phyloP scores from a whole-genome alignment of 2,797 vertebrate genomes.

The Tamandua tetradactyla region DNA sequence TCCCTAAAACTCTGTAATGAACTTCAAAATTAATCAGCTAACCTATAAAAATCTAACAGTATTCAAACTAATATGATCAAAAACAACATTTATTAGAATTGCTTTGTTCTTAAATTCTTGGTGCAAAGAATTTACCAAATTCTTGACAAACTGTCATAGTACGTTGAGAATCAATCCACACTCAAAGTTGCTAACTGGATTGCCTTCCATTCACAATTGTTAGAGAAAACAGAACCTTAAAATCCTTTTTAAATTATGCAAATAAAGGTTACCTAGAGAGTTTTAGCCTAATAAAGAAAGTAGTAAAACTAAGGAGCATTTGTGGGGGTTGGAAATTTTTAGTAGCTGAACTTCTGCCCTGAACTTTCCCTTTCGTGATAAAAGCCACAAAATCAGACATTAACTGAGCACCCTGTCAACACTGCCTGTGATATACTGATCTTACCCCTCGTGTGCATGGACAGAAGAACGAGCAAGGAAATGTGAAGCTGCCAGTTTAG shows the following conservation, averaged over 20 bases:
- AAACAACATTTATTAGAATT: slow-evolving; percentile 12
- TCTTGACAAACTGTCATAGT: background rate
- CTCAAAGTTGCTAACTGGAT: background rate
- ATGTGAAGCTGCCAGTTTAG: slow-evolving; percentile 74
- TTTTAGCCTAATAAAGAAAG: background rate
- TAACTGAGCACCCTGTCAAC: background rate
- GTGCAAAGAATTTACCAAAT: background rate
- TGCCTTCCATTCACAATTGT: background rate
- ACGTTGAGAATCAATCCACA: background rate
- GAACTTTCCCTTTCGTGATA: slow-evolving; percentile 35
- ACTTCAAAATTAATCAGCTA: slow-evolving; percentile 51
- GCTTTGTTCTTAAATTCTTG: background rate
- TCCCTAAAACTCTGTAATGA: background rate
- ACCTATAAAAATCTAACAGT: slow-evolving; percentile 22
- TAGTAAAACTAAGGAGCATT: background rate
- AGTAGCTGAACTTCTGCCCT: slow-evolving; percentile 45
- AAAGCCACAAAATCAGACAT: background rate
- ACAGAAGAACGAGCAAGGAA: slow-evolving; percentile 75
- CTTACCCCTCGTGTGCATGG: slow-evolving; percentile 82
- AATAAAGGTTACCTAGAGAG: background rate
- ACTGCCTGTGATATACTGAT: background rate
- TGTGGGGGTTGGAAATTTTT: background rate
- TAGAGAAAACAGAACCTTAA: slow-evolving; percentile 39
- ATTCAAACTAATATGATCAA: slow-evolving; percentile 34
- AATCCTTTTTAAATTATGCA: slow-evolving; percentile 4